Base-by-base conservation (phyloP, 2,113 vertebrate genomes). In the Rhinopomastus cyanomelas region DNA sequence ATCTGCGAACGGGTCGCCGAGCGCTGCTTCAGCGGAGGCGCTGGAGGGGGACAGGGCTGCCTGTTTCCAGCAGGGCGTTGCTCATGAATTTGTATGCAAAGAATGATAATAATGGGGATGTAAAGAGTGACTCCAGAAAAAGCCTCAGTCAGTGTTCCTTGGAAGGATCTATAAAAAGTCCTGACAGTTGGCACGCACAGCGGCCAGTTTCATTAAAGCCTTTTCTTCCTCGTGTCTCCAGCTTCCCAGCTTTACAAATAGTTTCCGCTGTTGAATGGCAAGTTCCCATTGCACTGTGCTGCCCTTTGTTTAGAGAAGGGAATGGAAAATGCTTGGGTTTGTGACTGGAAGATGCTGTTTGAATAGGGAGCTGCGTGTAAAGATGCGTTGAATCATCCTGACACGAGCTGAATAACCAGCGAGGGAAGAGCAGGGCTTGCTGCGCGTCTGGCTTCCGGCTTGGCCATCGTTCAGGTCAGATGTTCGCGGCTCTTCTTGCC, bases 241-340 rank as follows among this genome's bases (percentile, higher is more conserved):
- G 90, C 92, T 94, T 93, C 93, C 95, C 95, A 94, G 94, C 94
- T 93, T 96, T 94, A 95, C 92, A 94, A 95, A 95, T 92, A 94
- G 90, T 95, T 95, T 95, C 95, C 93, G 92, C 92, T 95, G 86
- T 53, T 95, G 94, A 96, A 95, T 96, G 90, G 93, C 93, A 87
- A 95, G 95, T 95, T 93, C 95, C 88, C 92, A 87, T 87, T 96
- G 60, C 72, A 76, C 78, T 87, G 84, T 87, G 94, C 89, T 90
- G 19, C 36, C 84, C 88, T 94, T 95, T 96, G 93, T 95, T 94
- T 89, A 77, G 86, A 68, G 80, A 52, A 95, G 94, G 78, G 90
- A 94, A 89, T 95, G 90, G 95, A 95, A 95, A 96, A 95, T 88
- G 89, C 93, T 85, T 49, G 88, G 74, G 26, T 95, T 94, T 95